These are phyloP conservation scores for Podargus strigoides DNA, from an alignment of 2,797 vertebrate species.

Conservation along the genomic window DNA sequence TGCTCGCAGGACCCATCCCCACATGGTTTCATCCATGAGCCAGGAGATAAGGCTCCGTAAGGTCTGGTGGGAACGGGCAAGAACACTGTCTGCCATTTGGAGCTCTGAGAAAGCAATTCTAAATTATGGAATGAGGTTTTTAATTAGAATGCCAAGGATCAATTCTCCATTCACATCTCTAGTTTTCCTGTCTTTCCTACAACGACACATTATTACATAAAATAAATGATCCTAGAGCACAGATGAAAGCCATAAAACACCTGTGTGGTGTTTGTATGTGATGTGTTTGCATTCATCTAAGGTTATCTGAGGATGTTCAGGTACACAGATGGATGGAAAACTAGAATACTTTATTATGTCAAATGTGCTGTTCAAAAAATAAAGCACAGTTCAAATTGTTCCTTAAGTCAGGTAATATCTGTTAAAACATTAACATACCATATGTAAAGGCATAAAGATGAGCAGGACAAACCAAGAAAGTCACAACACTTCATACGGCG, in stretches of 20 bases:
- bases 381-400: background rate
- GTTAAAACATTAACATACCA: background rate
- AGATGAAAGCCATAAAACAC: background rate
- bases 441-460: background rate
- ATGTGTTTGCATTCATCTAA: background rate
- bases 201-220: background rate
- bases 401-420: background rate
- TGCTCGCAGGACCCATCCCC: background rate
- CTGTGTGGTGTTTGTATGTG: background rate
- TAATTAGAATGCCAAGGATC: background rate
- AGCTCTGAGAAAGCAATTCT: background rate
- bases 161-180: background rate
- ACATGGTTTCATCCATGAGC: background rate
- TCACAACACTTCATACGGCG: background rate
- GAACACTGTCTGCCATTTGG: background rate
- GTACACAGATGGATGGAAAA: background rate
- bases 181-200: background rate
- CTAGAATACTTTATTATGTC: background rate
- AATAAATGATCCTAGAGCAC: background rate
- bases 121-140: background rate
- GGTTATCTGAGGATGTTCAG: background rate
- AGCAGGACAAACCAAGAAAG: background rate
- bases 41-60: background rate
- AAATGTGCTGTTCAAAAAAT: background rate
- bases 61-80: background rate